These are phyloP conservation scores for Clarias gariepinus DNA, from an alignment of 2,113 vertebrate species.

Conservation along the genomic window DNA sequence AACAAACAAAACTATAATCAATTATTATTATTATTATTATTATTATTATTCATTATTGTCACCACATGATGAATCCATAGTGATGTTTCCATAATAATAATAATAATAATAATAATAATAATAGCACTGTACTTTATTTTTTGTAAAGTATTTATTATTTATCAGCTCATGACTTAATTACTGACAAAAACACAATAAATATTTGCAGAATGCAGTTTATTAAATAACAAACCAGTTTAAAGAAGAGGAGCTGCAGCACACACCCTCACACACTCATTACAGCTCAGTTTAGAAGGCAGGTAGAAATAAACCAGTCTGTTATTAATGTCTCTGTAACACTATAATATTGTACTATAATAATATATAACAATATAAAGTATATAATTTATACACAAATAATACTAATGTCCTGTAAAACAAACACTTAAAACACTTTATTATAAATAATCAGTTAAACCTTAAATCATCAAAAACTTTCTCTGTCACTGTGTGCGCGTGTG, in stretches of 20 bases:
- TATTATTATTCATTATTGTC: background rate
- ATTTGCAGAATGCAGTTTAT: conserved; percentile 7
- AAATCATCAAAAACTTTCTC: background rate
- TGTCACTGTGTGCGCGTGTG: background rate
- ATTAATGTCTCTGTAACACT: background rate
- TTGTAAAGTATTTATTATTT: background rate
- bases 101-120: background rate
- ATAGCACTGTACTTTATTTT: background rate
- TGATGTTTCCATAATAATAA: background rate
- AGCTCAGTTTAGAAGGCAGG: background rate
- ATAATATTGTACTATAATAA: background rate
- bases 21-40: background rate
- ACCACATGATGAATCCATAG: too few species aligned
- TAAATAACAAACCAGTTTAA: background rate
- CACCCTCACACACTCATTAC: background rate
- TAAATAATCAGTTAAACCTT: background rate
- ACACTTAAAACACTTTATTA: background rate
- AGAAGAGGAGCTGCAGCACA: background rate
- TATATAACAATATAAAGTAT: background rate
- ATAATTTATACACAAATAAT: background rate
- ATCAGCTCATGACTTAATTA: background rate
- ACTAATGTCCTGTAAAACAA: background rate
- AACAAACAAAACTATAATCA: background rate
- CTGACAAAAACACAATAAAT: background rate
- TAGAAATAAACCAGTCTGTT: background rate